Base-by-base conservation (phyloP, 1,140 invertebrate species). In the Euura lappo region DNA sequence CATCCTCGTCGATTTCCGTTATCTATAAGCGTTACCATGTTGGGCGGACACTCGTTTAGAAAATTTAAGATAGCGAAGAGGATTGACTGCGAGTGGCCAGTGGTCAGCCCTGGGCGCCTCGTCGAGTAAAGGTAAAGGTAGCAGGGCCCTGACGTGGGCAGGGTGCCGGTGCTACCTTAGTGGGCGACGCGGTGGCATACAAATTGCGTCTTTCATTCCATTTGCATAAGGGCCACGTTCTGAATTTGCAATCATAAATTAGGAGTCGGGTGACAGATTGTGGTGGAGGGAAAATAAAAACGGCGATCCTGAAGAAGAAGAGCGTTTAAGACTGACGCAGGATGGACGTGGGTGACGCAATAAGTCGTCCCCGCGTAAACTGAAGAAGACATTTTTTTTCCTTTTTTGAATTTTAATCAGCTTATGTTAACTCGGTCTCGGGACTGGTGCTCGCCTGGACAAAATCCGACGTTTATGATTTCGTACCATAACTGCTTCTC, bases 391-490 rank as follows among this genome's bases (percentile, higher is more conserved):
- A 28, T 28, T 28, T 28, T 28, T 28, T 28, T 28, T 28, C 28
- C 2, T 11, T 60, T 6, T 60, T n/a, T 60, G 8, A 60, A n/a
- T 60, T 60, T 60, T 60, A 60, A 60, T 60, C 51, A 60, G 51
- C 51, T 60, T 60, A 60, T 11, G 51, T 8, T n/a, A n/a, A 60
- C 51, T 60, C 51, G 51, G 51, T 60, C 51, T n/a, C 28, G 28
- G 28, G 28, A 28, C 28, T 28, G 28, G 28, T 28, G 1, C 28
- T 28, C 28, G 28, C 28, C 28, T 28, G 28, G 28, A 28, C 28
- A n/a, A 8, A 60, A 60, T 60, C 51, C 51, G 51, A 60, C 51
- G 51, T 60, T 60, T 60, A 60, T n/a, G 51, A 60, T 60, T 60
- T 60, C 51, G 28, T 28, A 28, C 28, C 28, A 28, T 28, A 28